Evolutionary conservation across 1,140 invertebrate genomes (phyloP).

Genomic region (Hyphantria cunea): DNA sequence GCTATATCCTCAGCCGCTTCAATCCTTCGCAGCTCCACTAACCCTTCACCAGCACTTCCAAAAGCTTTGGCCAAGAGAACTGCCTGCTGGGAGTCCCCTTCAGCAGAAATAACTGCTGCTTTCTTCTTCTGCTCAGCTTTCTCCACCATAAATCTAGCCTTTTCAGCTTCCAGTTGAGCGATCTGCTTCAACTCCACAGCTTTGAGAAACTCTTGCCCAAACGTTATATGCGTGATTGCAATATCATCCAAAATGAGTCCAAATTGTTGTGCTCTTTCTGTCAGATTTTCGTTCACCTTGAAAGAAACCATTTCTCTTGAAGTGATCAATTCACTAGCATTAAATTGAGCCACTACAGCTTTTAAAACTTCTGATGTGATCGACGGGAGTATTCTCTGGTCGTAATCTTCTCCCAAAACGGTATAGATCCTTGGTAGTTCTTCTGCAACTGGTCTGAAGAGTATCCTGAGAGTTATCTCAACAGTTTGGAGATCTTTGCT

Average conservation of each 20-base stretch:
- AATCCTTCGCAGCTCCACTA: constrained; percentile 18
- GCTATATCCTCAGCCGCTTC: constrained; percentile 25
- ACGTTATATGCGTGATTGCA: constrained; percentile 12
- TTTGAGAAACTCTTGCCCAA: constrained; percentile 18
- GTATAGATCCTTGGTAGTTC: constrained; percentile 21
- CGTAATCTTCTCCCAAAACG: constrained; percentile 24
- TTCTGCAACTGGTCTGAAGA: constrained; percentile 23
- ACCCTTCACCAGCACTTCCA: constrained; percentile 15
- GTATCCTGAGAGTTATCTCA: constrained; percentile 16
- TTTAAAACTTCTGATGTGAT: constrained; percentile 22
- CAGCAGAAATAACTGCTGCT: constrained; percentile 18
- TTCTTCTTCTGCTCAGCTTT: constrained; percentile 27
- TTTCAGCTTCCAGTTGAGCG: constrained; percentile 25
- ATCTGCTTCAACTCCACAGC: constrained; percentile 23
- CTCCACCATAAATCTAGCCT: constrained; percentile 21
- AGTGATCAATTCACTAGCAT: constrained; percentile 22
- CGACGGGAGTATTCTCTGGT: constrained; percentile 12
- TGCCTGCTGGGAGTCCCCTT: constrained; percentile 17
- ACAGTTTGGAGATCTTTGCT: constrained; percentile 23
- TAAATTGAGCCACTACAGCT: constrained; percentile 14
- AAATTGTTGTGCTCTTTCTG: constrained; percentile 21
- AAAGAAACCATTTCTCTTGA: constrained; percentile 23
- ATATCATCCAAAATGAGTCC: constrained; percentile 19
- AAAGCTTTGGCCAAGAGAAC: constrained; percentile 13
- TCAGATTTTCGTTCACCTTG: constrained; percentile 20